Conservation (phyloP, 2,113 vertebrate species). For the Pteropus alecto region DNA sequence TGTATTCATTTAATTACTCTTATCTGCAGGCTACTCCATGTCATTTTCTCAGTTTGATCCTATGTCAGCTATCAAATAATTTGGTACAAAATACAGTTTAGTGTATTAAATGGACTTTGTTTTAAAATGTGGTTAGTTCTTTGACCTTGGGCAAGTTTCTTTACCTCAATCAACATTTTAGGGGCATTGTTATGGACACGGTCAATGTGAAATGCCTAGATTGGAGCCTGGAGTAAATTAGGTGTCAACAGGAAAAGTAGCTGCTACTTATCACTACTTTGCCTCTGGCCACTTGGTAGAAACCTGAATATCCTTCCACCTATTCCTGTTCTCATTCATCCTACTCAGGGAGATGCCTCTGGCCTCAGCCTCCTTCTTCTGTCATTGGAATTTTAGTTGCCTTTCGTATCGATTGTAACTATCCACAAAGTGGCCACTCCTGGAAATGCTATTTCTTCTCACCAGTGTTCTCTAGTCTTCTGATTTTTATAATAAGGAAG, state of each 20-base stretch:
- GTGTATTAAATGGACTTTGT: background rate
- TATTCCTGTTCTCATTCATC: background rate
- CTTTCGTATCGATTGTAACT: background rate
- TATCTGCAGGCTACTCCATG: background rate
- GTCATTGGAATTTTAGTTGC: background rate
- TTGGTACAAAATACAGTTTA: background rate
- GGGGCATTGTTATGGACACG: background rate
- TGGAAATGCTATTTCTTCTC: background rate
- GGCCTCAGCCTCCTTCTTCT: background rate
- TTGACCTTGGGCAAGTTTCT: background rate
- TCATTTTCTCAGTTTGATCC: background rate
- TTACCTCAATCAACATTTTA: background rate
- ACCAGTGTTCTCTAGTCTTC: background rate
- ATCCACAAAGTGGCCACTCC: background rate
- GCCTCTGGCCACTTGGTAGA: background rate
- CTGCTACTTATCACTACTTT: background rate
- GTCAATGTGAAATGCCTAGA: background rate
- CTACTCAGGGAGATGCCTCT: background rate
- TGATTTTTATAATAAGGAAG: background rate
- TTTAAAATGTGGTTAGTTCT: slow-evolving; percentile 13
- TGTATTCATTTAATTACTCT: background rate
- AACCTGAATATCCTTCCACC: background rate
- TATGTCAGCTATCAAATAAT: background rate
- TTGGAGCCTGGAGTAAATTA: background rate
- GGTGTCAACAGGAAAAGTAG: background rate